Evolutionary conservation across 2,797 vertebrate species (phyloP), one percentile per base, ranked within the genome.

Genomic region (Brotula barbata): DNA sequence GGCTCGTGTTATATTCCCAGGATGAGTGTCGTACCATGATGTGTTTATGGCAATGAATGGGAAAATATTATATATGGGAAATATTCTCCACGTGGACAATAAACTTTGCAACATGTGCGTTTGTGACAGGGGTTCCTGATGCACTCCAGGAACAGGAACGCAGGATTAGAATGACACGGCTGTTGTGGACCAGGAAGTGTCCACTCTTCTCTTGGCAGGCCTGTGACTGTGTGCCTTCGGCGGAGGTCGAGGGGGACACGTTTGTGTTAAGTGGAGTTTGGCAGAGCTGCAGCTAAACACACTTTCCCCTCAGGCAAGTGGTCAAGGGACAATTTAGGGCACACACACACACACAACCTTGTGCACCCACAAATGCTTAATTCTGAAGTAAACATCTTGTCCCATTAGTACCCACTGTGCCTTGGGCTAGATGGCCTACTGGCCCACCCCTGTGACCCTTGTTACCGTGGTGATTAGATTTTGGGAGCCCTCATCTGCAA

Each of bases 401-500:
- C 64, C 71, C 64, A 71, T 85, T 79, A 79, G 57, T 59, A 77
- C 77, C 84, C 77, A 64, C 59, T 58, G 61, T 79, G 85, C 83
- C 77, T 51, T 17, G 25, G 85, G 86, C 84, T 58, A 56, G 43
- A 76, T 82, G 77, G 81, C 78, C 77, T 77, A 41, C 70, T 87
- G 84, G 87, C 87, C 87, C 50, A 41, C 77, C 54, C 84, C 68
- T 57, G 44, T 87, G 88, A 91, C 89, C 88, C 83, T 71, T 91
- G 87, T 85, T 82, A 91, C 87, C 55, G 49, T 59, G 62, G 85
- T 90, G 87, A 92, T 92, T 92, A 90, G 85, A 90, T 90, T 88
- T 89, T 83, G 77, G 78, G 74, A 77, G 68, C 75, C 57, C 77
- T 91, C 91, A 93, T 93, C 92, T 93, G 92, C 90, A 91, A 93